Evolutionary conservation across 2,113 vertebrate species (phyloP), one percentile per base, ranked within the genome.

Genomic region (Pelobates fuscus): DNA sequence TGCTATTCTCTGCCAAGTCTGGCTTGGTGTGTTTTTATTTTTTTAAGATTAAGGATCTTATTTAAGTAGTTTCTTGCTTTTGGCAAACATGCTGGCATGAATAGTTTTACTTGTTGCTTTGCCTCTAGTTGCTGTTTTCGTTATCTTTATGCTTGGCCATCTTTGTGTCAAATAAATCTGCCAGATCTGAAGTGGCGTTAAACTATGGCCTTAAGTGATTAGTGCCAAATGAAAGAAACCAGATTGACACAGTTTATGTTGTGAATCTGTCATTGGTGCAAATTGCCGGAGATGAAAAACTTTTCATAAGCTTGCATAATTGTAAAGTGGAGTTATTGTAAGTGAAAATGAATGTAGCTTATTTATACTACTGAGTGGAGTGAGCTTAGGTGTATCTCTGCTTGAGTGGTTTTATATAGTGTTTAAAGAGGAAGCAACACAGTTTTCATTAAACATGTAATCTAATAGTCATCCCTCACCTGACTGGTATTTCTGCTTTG

Each of bases 161-260:
- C 20, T 70, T 70, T 59, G 21, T 70, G 68, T 70, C 54, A 70
- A 60, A 70, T 70, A 70, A 60, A 60, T 70, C 68, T 70, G 67
- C 54, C 55, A 44, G 41, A 14, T n/a, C 4, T 60, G 30, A 59
- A 70, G 54, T 69, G 32, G 14, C 58, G 18, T 70, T 70, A 20
- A 58, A 55, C 23, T 25, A 37, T 32, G 49, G 27, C 14, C 49
- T 69, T 55, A 55, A 37, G 67, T 58, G 67, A 57, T 54, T 54
- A 58, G 23, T 43, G 67, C 67, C 68, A 70, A 70, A 37, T 26
- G 8, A 20, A 70, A 58, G 68, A 70, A 58, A 44, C 57, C 24
- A 17, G 27, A 70, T 60, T 70, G 54, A 60, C 68, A 60, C 23
- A 52, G 24, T 37, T n/a, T 58, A 44, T 60, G 44, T 41, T 58